These are phyloP conservation scores for Chionomys nivalis DNA, from an alignment of 2,113 vertebrate species.

Conservation along the genomic window DNA sequence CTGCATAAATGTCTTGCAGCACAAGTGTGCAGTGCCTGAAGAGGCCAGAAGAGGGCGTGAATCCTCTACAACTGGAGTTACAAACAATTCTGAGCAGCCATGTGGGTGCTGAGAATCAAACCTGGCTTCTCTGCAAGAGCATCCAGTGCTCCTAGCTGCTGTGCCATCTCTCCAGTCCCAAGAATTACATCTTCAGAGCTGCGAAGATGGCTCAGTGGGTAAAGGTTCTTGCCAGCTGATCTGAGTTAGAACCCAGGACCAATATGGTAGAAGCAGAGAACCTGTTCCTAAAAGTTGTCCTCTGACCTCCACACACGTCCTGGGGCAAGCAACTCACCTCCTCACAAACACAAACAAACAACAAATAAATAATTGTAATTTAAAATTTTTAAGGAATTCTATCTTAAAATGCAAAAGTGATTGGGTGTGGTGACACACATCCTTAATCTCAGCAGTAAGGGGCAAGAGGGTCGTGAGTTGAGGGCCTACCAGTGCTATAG, in stretches of 20 bases:
- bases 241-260: neutral
- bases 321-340: neutral
- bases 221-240: neutral
- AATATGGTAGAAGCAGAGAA: neutral
- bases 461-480: neutral
- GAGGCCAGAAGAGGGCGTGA: neutral
- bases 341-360: neutral
- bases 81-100: neutral
- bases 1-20: neutral
- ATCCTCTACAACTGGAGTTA: neutral
- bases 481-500: neutral
- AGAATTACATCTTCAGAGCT: neutral
- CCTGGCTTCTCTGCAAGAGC: neutral
- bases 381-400: neutral
- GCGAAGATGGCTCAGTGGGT: neutral
- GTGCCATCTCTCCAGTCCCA: neutral
- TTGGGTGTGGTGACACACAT: too few species aligned
- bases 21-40: neutral
- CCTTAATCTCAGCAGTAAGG: neutral
- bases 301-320: neutral
- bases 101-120: neutral
- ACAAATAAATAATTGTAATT: neutral
- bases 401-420: neutral
- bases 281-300: neutral
- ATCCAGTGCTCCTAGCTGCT: neutral